Evolutionary conservation across 2,797 vertebrate genomes (phyloP).

Genomic region (Hypotaenidia okinawae): DNA sequence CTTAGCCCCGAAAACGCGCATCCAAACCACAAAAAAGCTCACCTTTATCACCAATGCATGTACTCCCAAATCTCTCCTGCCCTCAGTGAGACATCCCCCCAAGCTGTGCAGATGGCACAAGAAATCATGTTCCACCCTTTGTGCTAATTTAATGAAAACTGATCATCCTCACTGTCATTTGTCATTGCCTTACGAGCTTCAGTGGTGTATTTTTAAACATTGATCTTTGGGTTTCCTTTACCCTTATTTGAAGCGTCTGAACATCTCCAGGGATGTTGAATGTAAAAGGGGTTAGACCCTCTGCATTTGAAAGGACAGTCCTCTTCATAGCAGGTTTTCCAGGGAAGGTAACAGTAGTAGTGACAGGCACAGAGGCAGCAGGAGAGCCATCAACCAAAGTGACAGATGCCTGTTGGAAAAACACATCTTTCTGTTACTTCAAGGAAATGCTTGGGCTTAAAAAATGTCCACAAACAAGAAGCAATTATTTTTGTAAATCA

Average conservation of each 20-base stretch:
- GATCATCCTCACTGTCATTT: not conserved
- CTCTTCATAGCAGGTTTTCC: not conserved
- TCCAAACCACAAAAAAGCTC: accelerated
- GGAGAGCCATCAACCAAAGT: slow-evolving; percentile 67
- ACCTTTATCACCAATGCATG: not conserved
- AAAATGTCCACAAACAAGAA: not conserved
- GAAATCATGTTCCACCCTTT: not conserved
- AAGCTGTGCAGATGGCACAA: not conserved
- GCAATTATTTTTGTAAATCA: not conserved
- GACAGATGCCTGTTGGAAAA: slow-evolving; percentile 59
- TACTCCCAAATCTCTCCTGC: not conserved
- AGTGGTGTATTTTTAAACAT: not conserved
- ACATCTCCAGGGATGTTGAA: slow-evolving; percentile 53
- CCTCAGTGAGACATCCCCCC: not conserved
- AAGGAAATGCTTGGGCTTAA: not conserved
- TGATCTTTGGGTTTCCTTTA: slow-evolving; percentile 5
- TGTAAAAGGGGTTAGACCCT: slow-evolving; percentile 39
- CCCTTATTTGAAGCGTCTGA: slow-evolving; percentile 57
- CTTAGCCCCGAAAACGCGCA: not conserved
- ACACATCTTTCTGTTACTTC: not conserved
- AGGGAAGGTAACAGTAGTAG: slow-evolving; percentile 18
- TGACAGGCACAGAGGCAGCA: slow-evolving; percentile 52
- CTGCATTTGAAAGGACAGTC: slow-evolving; percentile 32
- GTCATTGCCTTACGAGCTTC: not conserved
- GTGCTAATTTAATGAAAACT: not conserved